phyloP scores from a whole-genome alignment of 2,888 invertebrate genomes.

The Euplagia quadripunctaria region DNA sequence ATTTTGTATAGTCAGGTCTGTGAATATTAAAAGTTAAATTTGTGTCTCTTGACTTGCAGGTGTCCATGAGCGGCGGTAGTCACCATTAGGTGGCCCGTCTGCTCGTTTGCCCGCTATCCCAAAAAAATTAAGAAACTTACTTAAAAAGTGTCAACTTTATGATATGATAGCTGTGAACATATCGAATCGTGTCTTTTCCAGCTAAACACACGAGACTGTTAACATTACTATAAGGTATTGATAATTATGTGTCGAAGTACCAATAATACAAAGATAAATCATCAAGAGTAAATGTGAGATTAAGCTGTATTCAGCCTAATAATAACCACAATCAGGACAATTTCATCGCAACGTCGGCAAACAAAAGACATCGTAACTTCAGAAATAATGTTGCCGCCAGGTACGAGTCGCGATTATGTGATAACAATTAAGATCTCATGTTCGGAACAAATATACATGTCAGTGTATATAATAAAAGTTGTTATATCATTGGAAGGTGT shows the following conservation, averaged over 20 bases:
- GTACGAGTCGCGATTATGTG: background rate
- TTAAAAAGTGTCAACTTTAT: no score
- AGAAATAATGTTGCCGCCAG: background rate
- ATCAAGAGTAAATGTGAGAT: background rate
- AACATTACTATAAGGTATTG: background rate
- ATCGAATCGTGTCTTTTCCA: no score
- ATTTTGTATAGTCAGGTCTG: no score
- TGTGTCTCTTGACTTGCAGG: no score
- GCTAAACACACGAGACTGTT: no score
- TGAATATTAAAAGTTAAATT: no score
- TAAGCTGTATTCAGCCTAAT: background rate
- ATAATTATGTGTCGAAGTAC: background rate
- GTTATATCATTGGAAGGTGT: background rate
- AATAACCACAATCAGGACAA: background rate
- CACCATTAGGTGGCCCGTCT: no score
- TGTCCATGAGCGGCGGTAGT: no score
- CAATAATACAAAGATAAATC: background rate
- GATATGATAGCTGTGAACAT: no score
- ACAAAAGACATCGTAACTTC: background rate
- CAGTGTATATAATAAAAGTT: no score
- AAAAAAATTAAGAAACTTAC: no score
- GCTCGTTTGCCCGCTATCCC: no score
- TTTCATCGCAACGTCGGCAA: background rate
- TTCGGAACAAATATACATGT: background rate
- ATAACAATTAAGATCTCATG: background rate